phyloP scores from a whole-genome alignment of 2,797 vertebrate genomes.

The Graptemys geographica region DNA sequence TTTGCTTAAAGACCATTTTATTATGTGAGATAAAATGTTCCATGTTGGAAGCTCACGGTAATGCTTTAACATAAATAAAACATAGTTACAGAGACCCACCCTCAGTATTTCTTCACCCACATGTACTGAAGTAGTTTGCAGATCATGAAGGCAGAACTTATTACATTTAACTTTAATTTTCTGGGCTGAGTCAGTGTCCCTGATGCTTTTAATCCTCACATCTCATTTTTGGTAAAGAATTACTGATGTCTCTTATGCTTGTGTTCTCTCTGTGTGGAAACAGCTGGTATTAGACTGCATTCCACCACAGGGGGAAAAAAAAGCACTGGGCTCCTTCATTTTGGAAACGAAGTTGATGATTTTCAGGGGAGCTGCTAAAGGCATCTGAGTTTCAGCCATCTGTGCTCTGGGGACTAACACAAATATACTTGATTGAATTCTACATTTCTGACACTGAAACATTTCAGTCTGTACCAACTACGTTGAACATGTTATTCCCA shows the following conservation, averaged over 20 bases:
- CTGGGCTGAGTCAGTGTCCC: background rate
- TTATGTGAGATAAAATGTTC: background rate
- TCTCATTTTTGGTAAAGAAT: background rate
- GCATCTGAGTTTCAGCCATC: background rate
- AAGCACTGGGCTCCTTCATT: background rate
- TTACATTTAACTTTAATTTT: background rate
- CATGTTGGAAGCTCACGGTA: background rate
- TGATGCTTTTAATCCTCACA: background rate
- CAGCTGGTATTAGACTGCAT: fast-evolving
- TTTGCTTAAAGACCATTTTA: background rate
- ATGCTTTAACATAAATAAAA: background rate
- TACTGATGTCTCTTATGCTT: background rate
- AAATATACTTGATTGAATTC: background rate
- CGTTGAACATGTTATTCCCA: background rate
- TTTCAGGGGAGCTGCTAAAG: background rate
- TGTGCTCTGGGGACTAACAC: background rate
- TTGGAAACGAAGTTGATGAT: background rate
- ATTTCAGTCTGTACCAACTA: background rate
- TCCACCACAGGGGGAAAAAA: background rate
- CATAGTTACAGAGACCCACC: fast-evolving
- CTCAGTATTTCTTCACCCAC: background rate
- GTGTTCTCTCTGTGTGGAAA: background rate
- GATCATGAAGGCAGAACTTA: background rate
- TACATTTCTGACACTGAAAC: background rate
- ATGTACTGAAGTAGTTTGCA: background rate